phyloP scores from a whole-genome alignment of 2,113 vertebrate species.

The Percina caprodes region DNA sequence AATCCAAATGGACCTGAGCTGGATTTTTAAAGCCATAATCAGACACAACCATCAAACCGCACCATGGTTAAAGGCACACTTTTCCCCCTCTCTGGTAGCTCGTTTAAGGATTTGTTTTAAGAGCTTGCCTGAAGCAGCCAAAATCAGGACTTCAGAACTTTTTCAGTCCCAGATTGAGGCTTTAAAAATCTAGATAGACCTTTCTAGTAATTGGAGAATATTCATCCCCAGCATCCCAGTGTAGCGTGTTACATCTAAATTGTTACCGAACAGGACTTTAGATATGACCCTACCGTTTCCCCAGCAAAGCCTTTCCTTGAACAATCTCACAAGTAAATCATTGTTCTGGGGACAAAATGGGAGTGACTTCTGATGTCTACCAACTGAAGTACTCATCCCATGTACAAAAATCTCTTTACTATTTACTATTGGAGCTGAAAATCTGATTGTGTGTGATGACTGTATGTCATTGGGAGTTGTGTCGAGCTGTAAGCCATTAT shows the following conservation, averaged over 20 bases:
- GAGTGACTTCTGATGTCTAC: background rate
- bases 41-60: conserved; percentile 67
- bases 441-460: background rate
- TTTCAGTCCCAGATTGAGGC: conserved; percentile 69
- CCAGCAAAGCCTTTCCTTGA: background rate
- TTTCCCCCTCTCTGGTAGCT: conserved; percentile 6
- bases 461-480: background rate
- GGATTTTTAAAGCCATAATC: conserved; percentile 81
- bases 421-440: conserved; percentile 6
- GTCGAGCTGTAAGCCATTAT: conserved; percentile 4
- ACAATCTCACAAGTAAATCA: conserved; percentile 5
- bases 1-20: conserved; percentile 76
- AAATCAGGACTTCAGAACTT: conserved; percentile 36
- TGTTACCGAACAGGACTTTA: conserved; percentile 23
- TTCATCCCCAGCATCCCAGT: background rate
- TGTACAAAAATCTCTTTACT: conserved; percentile 29
- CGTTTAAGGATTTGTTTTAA: conserved; percentile 4
- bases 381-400: conserved; percentile 4
- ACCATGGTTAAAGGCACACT: conserved; percentile 75
- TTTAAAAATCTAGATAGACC: conserved; percentile 73
- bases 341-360: background rate
- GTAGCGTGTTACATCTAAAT: background rate
- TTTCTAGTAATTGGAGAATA: conserved; percentile 36
- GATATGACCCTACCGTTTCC: conserved; percentile 39
- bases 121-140: conserved; percentile 23